phyloP scores from a whole-genome alignment of 2,888 invertebrate genomes.

The Allacma fusca region DNA sequence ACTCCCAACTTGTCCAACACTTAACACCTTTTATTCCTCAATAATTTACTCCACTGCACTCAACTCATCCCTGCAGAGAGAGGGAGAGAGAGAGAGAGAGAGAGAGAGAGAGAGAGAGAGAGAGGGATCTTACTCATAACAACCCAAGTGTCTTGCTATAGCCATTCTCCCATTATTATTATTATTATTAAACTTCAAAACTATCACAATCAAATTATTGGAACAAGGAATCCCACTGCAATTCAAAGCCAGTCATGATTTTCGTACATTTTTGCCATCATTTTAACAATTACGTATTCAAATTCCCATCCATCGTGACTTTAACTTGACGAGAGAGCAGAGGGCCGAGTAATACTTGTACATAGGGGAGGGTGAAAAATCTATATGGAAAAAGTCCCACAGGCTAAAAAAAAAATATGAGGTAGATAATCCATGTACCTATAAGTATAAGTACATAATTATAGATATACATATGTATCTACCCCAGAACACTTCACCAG shows the following conservation, averaged over 20 bases:
- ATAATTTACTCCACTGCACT: not conserved
- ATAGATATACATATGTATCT: too few species aligned
- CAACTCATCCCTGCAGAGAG: not conserved
- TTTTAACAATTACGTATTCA: constrained; percentile 16
- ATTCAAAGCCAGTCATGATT: not conserved
- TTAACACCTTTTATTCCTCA: constrained; percentile 7
- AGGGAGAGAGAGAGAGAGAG: too few species aligned
- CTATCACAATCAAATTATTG: too few species aligned
- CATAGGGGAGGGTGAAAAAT: not conserved
- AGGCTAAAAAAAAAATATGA: not conserved
- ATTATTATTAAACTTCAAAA: not conserved
- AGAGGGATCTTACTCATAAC: too few species aligned
- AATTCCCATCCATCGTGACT: constrained; percentile 1
- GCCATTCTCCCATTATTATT: too few species aligned
- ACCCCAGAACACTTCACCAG: too few species aligned
- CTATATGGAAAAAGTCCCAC: constrained; percentile 5
- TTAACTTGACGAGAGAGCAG: not conserved
- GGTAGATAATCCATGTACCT: too few species aligned
- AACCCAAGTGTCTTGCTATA: too few species aligned
- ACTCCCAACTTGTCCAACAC: constrained; percentile 8
- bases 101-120: too few species aligned
- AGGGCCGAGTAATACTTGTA: not conserved
- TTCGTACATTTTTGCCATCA: not conserved
- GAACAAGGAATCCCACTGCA: too few species aligned
- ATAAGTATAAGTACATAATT: too few species aligned